Conservation (phyloP, 2,797 vertebrate genomes). For the Eupleurogrammus muticus region DNA sequence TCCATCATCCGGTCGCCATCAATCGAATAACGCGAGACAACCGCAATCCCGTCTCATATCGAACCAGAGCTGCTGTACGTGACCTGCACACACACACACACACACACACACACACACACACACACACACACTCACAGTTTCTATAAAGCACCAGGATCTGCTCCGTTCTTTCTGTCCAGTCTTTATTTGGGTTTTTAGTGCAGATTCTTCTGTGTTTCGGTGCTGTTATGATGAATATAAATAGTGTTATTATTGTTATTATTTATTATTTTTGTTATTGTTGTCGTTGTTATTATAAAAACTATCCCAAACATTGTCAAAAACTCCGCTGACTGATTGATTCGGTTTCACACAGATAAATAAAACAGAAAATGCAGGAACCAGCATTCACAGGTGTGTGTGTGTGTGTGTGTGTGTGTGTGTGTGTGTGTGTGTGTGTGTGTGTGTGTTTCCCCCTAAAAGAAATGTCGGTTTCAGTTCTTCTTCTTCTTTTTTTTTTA, state of each 20-base stretch:
- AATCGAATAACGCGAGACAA: slow-evolving; percentile 56
- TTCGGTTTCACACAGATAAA: slow-evolving; percentile 1
- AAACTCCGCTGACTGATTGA: slow-evolving; percentile 1
- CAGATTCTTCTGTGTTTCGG: slow-evolving; percentile 41
- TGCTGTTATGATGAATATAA: background rate
- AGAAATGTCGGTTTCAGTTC: slow-evolving; percentile 22
- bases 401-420: background rate
- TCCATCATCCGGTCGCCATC: slow-evolving; percentile 68
- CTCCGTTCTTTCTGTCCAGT: background rate
- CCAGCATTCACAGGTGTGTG: background rate
- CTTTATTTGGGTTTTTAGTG: slow-evolving; percentile 63
- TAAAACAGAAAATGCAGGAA: slow-evolving; percentile 18
- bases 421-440: no score
- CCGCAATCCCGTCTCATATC: slow-evolving; percentile 52
- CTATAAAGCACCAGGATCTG: background rate
- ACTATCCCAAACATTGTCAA: slow-evolving; percentile 44
- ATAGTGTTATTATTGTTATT: no score
- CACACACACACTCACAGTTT: background rate
- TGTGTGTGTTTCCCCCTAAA: background rate
- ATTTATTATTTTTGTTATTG: slow-evolving; percentile 5
- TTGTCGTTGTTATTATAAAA: slow-evolving; percentile 56
- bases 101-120: background rate
- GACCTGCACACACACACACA: slow-evolving; percentile 39
- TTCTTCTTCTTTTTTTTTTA: slow-evolving; percentile 5
- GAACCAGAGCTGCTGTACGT: slow-evolving; percentile 42